These are phyloP conservation scores for Trichonephila clavata DNA, from an alignment of 1,140 invertebrate species.

Conservation along the genomic window DNA sequence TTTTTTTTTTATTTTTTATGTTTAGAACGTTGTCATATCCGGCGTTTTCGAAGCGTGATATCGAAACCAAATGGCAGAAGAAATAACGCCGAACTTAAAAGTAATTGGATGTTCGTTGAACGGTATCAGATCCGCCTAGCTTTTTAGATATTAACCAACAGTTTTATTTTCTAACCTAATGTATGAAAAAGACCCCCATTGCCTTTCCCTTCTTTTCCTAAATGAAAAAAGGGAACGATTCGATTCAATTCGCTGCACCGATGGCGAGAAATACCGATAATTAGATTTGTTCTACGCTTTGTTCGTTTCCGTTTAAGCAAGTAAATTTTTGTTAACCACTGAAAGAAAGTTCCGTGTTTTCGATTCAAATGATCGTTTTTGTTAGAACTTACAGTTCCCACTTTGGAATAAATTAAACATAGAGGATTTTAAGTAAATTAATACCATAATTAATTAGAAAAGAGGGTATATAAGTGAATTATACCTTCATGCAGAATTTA, in stretches of 20 bases:
- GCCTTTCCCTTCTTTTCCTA: too few relatives aligned
- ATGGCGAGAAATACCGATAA: not conserved
- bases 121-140: constrained; percentile 39
- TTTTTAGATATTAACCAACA: constrained; percentile 29
- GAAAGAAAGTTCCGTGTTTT: not conserved
- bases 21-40: constrained; percentile 1
- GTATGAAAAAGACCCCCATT: not conserved
- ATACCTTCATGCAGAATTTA: too few relatives aligned
- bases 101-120: constrained; percentile 43
- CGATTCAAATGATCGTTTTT: not conserved
- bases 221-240: not conserved
- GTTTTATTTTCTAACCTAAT: constrained; percentile 13
- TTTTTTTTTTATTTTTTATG: too few relatives aligned
- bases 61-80: constrained; percentile 10
- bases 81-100: not conserved
- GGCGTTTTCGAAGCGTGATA: constrained; percentile 30
- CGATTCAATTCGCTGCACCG: not conserved
- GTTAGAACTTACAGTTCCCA: not conserved
- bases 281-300: not conserved
- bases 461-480: not conserved
- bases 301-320: not conserved
- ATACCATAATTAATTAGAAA: not conserved
- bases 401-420: not conserved
- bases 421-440: not conserved
- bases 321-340: not conserved